Evolutionary conservation across 2,888 invertebrate species (phyloP).

Genomic region (Arrhopalites spinosus): DNA sequence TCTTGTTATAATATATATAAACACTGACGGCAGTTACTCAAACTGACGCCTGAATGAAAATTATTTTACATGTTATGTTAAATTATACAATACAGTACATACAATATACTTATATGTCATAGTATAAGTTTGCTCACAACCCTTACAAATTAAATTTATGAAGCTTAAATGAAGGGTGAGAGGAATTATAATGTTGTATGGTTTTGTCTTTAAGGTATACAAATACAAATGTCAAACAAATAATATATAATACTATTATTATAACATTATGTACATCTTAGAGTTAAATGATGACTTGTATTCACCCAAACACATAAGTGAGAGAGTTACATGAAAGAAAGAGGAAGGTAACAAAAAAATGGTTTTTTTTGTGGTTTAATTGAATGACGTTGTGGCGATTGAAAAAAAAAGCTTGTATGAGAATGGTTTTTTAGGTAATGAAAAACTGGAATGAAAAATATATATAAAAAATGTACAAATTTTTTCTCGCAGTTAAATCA

Average conservation of each 20-base stretch:
- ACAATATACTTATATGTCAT: neutral
- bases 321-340: neutral
- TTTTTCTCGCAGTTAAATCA: constrained; percentile 31
- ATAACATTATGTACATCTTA: too few species aligned
- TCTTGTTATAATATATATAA: neutral
- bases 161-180: neutral
- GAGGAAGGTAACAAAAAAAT: neutral
- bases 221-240: neutral
- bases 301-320: neutral
- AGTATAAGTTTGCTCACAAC: neutral
- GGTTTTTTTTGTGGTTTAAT: neutral
- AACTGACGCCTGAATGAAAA: neutral
- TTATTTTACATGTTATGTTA: neutral
- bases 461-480: constrained; percentile 36
- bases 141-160: neutral
- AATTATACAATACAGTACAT: neutral
- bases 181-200: neutral
- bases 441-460: neutral
- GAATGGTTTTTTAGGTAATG: neutral
- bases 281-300: neutral
- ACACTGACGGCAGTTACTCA: neutral
- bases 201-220: too few species aligned
- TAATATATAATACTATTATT: neutral
- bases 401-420: neutral
- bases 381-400: neutral